These are phyloP conservation scores for Alsophila aescularia DNA, from an alignment of 2,888 invertebrate species.

Conservation along the genomic window DNA sequence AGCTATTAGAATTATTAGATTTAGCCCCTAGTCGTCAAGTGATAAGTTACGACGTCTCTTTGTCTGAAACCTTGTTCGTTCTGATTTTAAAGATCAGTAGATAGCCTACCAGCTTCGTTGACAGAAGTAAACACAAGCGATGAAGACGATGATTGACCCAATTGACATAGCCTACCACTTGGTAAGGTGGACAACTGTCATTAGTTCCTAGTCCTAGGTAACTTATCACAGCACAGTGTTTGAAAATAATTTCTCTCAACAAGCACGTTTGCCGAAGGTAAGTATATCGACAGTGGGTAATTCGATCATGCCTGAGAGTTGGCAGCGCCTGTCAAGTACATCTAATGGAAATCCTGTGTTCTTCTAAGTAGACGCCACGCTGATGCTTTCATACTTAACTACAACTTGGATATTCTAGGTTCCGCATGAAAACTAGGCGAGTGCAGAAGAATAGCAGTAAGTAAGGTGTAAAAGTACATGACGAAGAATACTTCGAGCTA, in stretches of 20 bases:
- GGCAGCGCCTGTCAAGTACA: conserved; percentile 69
- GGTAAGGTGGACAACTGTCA: no score
- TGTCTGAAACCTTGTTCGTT: no score
- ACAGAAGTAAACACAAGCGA: no score
- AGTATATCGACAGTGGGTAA: conserved; percentile 54
- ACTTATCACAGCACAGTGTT: neutral
- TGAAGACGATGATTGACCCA: no score
- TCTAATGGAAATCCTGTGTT: conserved; percentile 79
- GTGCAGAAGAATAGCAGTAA: neutral
- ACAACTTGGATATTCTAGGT: conserved; percentile 26
- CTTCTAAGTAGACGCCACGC: conserved; percentile 54
- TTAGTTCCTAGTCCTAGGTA: no score
- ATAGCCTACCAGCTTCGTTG: no score
- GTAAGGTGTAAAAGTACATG: neutral
- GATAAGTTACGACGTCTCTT: no score
- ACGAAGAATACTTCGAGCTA: no score
- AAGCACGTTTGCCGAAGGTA: conserved; percentile 41
- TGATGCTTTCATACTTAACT: conserved; percentile 43
- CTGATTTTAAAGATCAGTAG: no score
- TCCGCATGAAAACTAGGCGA: conserved; percentile 13
- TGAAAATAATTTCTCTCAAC: conserved; percentile 6
- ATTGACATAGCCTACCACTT: no score
- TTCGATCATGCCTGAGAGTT: conserved; percentile 68
- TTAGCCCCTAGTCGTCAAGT: no score
- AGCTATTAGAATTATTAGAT: no score